Conservation (phyloP, 2,888 invertebrate species). For the Eupithecia inturbata region DNA sequence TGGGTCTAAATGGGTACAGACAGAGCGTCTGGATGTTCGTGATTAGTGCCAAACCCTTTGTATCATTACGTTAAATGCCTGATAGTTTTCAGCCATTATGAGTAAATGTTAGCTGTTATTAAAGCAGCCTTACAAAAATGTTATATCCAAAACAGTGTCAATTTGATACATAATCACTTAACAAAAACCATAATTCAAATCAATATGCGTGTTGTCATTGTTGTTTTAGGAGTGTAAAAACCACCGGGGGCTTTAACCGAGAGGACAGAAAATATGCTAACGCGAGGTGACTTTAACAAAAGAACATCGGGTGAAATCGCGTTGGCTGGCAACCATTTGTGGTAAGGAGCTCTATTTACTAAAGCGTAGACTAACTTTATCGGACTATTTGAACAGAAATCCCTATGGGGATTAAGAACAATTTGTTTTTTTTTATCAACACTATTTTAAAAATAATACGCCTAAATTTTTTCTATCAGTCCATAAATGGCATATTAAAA, state of each 20-base stretch:
- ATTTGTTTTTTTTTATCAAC: too few species aligned
- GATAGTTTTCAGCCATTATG: background rate
- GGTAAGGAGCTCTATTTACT: conserved; percentile 18
- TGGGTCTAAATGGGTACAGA: too few species aligned
- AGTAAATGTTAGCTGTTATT: background rate
- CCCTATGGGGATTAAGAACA: too few species aligned
- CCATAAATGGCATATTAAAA: too few species aligned
- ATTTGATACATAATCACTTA: background rate
- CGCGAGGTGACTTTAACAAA: conserved; percentile 37
- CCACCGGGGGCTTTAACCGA: background rate
- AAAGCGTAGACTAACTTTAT: background rate
- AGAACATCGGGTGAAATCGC: conserved; percentile 33
- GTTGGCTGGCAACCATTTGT: conserved; percentile 41
- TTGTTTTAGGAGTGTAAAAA: conserved; percentile 5
- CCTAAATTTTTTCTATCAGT: too few species aligned
- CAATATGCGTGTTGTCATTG: background rate
- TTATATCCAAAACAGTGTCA: background rate
- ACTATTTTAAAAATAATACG: too few species aligned
- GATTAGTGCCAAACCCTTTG: too few species aligned
- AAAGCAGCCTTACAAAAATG: background rate
- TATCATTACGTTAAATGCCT: too few species aligned
- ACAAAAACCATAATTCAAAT: background rate
- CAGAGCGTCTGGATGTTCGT: too few species aligned
- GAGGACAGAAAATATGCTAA: conserved; percentile 29
- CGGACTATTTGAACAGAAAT: background rate